These are phyloP conservation scores for Catharus bicknelli DNA, from an alignment of 2,113 vertebrate species.

Conservation along the genomic window DNA sequence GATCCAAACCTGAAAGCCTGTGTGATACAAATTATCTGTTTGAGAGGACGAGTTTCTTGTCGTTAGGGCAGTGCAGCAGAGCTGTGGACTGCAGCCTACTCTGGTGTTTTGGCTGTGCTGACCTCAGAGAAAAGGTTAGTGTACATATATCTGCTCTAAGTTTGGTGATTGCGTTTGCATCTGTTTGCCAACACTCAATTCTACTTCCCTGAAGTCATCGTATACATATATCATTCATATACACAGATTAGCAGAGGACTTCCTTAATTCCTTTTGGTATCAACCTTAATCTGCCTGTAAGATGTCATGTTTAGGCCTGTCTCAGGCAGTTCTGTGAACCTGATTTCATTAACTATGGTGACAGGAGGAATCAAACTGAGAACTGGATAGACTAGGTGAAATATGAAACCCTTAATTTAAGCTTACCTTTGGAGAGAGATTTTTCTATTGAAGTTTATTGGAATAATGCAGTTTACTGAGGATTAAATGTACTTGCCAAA, in stretches of 20 bases:
- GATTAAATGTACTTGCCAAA: not conserved
- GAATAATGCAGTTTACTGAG: not conserved
- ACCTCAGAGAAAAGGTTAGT: not conserved
- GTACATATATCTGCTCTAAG: not conserved
- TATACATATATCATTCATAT: not conserved
- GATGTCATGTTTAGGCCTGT: constrained; percentile 7
- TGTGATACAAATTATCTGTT: not conserved
- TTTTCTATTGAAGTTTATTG: not conserved
- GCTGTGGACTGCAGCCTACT: not conserved
- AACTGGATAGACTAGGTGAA: not conserved
- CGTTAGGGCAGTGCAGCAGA: not conserved
- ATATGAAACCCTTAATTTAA: not conserved
- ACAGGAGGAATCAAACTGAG: not conserved
- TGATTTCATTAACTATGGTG: not conserved
- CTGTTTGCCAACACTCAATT: not conserved
- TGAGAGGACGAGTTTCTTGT: not conserved
- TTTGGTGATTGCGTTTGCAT: not conserved
- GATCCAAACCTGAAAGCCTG: not conserved
- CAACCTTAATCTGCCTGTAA: not conserved
- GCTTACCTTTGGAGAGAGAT: not conserved
- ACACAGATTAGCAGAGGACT: not conserved
- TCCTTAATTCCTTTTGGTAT: not conserved
- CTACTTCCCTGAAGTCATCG: not conserved
- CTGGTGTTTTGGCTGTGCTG: not conserved
- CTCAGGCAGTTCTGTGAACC: not conserved